Percentiles rank a stretch among this genome's conserved stretches.
phyloP scores from a whole-genome alignment of 2,888 invertebrate genomes.

The Aspidiotus destructor region DNA sequence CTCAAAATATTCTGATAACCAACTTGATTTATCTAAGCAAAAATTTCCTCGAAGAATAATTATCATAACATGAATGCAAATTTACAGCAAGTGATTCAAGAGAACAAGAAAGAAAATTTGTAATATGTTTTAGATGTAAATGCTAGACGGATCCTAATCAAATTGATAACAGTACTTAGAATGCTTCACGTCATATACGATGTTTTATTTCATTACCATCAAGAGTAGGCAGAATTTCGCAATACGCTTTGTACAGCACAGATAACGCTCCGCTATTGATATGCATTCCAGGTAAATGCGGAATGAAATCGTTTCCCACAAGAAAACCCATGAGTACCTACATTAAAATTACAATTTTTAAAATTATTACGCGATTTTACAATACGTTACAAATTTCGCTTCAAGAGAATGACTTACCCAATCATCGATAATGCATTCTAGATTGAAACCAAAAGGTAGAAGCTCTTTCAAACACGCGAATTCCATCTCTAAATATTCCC shows the following conservation, averaged over 20 bases:
- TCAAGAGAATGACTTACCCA: slow-evolving; percentile 53
- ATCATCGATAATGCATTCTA: slow-evolving; percentile 90
- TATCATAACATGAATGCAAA: no score
- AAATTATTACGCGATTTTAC: neutral
- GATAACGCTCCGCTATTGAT: slow-evolving; percentile 84
- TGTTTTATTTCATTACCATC: slow-evolving; percentile 53
- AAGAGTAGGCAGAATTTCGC: slow-evolving; percentile 70
- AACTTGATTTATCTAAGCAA: no score
- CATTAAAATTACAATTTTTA: slow-evolving; percentile 33
- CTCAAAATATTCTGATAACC: no score
- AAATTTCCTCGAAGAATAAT: no score
- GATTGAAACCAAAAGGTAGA: slow-evolving; percentile 64
- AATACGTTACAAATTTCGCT: neutral
- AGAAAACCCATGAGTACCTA: slow-evolving; percentile 85
- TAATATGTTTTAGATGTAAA: no score
- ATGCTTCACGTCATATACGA: neutral
- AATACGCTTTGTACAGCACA: slow-evolving; percentile 77
- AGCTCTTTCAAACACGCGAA: slow-evolving; percentile 61
- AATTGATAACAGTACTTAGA: neutral
- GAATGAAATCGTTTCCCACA: slow-evolving; percentile 97
- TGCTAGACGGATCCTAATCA: neutral
- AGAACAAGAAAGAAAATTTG: no score
- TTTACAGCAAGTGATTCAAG: no score
- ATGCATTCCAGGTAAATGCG: slow-evolving; percentile 88
- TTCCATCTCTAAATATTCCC: slow-evolving; percentile 88